Percentiles rank a stretch among this genome's conserved stretches.
These are phyloP conservation scores for Paramuricea clavata DNA, from an alignment of 92 coral and sea anemone species.

Conservation along the genomic window DNA sequence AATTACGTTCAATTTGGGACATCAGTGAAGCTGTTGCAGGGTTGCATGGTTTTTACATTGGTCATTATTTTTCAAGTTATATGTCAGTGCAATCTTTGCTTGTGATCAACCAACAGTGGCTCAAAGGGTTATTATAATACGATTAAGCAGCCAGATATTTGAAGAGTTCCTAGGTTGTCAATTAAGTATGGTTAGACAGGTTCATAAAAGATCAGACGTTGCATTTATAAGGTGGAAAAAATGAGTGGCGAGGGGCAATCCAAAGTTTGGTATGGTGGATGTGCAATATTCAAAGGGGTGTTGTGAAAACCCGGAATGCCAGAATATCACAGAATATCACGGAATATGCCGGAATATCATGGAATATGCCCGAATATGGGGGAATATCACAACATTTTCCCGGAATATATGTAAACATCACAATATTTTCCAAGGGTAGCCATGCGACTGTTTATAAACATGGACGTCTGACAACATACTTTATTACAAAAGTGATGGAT, in stretches of 20 bases:
- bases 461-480: too few relatives aligned
- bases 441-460: too few relatives aligned
- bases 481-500: too few relatives aligned
- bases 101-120: not conserved
- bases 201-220: conserved; percentile 5
- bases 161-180: conserved; percentile 23
- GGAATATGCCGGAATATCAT: too few relatives aligned
- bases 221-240: conserved; percentile 35
- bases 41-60: conserved; percentile 25
- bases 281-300: conserved; percentile 63
- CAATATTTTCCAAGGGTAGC: too few relatives aligned
- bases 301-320: too few relatives aligned
- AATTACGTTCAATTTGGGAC: not conserved
- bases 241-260: conserved; percentile 60
- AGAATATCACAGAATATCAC: too few relatives aligned
- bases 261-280: conserved; percentile 52
- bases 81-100: conserved; percentile 33
- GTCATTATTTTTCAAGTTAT: conserved; percentile 29
- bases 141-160: conserved; percentile 30
- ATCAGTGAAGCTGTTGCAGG: not conserved
- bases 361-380: too few relatives aligned
- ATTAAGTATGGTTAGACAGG: conserved; percentile 7
- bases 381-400: too few relatives aligned
- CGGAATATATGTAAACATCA: too few relatives aligned
- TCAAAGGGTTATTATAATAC: conserved; percentile 31